phyloP scores from a whole-genome alignment of 2,113 vertebrate genomes.

The Gobiocypris rarus region DNA sequence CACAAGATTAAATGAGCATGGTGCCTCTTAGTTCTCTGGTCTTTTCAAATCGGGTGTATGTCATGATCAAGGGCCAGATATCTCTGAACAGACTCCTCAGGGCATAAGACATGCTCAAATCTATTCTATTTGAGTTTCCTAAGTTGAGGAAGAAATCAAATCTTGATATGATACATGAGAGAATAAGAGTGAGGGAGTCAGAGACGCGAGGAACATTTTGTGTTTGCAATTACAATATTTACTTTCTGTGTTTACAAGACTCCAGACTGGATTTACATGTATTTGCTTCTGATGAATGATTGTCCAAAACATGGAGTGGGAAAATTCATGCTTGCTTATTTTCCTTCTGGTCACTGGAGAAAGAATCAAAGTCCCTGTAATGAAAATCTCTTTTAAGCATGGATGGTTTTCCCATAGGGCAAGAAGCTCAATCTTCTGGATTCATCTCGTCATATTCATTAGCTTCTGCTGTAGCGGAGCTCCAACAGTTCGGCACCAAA shows the following conservation, averaged over 20 bases:
- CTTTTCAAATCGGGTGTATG: neutral
- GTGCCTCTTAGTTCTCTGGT: neutral
- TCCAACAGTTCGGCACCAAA: neutral
- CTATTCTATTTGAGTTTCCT: neutral
- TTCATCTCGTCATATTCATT: neutral
- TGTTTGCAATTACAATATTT: constrained; percentile 2
- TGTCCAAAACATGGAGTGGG: neutral
- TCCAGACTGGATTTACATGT: neutral
- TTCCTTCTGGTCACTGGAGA: neutral
- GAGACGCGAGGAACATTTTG: neutral
- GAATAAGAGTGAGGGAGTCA: neutral
- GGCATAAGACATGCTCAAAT: neutral
- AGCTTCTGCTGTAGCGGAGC: neutral
- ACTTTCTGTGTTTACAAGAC: neutral
- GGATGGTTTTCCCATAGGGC: constrained; percentile 26
- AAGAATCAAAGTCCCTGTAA: constrained; percentile 28
- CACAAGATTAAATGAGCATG: neutral
- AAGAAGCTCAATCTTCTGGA: neutral
- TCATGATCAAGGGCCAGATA: neutral
- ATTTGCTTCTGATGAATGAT: neutral
- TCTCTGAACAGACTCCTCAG: neutral
- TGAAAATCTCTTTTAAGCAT: constrained; percentile 45
- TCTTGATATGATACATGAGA: neutral
- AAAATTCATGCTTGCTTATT: constrained; percentile 24
- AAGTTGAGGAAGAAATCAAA: constrained; percentile 9